These are phyloP conservation scores for Sceliomorpha sp. DNA, from an alignment of 2,888 invertebrate species.

Conservation along the genomic window DNA sequence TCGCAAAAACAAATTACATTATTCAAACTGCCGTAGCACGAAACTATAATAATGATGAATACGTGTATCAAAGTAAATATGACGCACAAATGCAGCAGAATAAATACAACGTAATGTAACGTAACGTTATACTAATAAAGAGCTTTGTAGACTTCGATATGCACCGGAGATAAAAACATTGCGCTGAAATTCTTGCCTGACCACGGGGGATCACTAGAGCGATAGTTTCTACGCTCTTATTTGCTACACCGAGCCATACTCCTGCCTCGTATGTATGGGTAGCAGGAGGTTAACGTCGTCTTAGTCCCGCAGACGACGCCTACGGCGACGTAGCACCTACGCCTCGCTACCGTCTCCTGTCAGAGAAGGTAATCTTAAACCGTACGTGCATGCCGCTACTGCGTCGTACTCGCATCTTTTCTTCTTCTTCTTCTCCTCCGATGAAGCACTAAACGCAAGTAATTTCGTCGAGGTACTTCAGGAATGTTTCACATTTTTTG, in stretches of 20 bases:
- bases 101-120: no score
- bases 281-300: constrained; percentile 54
- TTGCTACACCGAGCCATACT: constrained; percentile 10
- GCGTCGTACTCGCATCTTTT: constrained; percentile 33
- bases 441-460: constrained; percentile 53
- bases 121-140: constrained; percentile 26
- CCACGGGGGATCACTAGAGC: constrained; percentile 25
- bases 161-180: constrained; percentile 23
- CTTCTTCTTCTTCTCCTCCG: constrained; percentile 22
- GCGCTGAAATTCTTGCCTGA: constrained; percentile 32
- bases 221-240: constrained; percentile 16
- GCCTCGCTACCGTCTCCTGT: constrained; percentile 72
- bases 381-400: constrained; percentile 70
- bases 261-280: constrained; percentile 31
- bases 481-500: constrained; percentile 51
- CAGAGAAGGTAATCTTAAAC: constrained; percentile 71
- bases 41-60: no score
- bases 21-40: no score
- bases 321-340: constrained; percentile 73
- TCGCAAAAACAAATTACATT: no score
- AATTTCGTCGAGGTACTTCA: constrained; percentile 49
- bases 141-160: neutral
- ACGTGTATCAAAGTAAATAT: no score
- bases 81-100: no score
- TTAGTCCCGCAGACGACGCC: constrained; percentile 56